Percentiles rank a stretch among this genome's conserved stretches.
These are phyloP conservation scores for Chrysemys picta DNA, from an alignment of 2,113 vertebrate species.

Conservation along the genomic window DNA sequence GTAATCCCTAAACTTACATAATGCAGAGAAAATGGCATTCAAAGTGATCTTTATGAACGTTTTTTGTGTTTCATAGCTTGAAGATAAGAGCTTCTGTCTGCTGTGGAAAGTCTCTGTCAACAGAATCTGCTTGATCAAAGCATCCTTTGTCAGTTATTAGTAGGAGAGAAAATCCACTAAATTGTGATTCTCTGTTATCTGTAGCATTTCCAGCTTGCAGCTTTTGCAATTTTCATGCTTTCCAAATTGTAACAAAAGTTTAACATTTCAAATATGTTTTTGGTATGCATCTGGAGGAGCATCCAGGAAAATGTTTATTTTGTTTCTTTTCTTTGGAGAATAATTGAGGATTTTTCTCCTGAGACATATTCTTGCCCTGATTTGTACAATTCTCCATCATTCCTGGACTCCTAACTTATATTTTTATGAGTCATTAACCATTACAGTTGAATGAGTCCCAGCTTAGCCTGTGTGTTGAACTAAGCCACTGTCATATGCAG, in stretches of 20 bases:
- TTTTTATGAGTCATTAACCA: not conserved
- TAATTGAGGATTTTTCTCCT: not conserved
- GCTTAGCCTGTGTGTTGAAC: not conserved
- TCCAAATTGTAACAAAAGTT: slow-evolving; percentile 73
- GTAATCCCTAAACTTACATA: slow-evolving; percentile 76
- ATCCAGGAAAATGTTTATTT: slow-evolving; percentile 2
- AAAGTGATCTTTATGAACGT: slow-evolving; percentile 74
- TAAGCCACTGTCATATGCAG: not conserved
- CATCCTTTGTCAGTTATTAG: slow-evolving; percentile 77
- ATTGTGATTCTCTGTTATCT: slow-evolving; percentile 72
- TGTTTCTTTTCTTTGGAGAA: slow-evolving; percentile 37
- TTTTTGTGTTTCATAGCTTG: slow-evolving; percentile 77
- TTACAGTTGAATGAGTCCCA: not conserved
- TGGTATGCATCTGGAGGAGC: slow-evolving; percentile 10
- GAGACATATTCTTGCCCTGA: not conserved
- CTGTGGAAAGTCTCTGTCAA: slow-evolving; percentile 73
- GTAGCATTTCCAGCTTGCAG: slow-evolving; percentile 71
- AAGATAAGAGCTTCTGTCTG: slow-evolving; percentile 78
- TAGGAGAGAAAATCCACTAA: slow-evolving; percentile 73
- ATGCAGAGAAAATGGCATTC: slow-evolving; percentile 73
- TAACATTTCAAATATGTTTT: slow-evolving; percentile 69
- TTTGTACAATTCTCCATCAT: not conserved
- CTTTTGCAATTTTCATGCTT: slow-evolving; percentile 77
- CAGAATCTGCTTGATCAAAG: slow-evolving; percentile 80
- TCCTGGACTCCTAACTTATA: slow-evolving; percentile 6